These are phyloP conservation scores for Nannobrachium achirus DNA, from an alignment of 2,113 vertebrate genomes.

Conservation along the genomic window DNA sequence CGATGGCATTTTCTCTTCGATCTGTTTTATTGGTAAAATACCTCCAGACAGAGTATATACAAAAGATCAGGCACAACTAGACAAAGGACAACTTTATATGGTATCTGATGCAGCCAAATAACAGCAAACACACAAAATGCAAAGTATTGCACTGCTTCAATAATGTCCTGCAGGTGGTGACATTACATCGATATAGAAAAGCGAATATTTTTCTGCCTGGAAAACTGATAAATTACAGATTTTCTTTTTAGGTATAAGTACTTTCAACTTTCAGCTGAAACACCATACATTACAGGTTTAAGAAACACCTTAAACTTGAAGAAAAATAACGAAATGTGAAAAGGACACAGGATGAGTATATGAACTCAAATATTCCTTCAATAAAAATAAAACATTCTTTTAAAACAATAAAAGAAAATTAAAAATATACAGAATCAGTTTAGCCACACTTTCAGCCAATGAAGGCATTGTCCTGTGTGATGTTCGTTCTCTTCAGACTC, in stretches of 20 bases:
- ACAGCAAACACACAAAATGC: not conserved
- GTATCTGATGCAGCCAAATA: constrained; percentile 6
- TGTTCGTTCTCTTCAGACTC: not conserved
- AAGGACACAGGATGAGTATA: not conserved
- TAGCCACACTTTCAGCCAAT: not conserved
- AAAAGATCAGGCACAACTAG: constrained; percentile 36
- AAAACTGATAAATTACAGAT: constrained; percentile 26
- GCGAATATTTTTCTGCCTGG: not conserved
- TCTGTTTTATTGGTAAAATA: constrained; percentile 58
- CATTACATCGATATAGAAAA: constrained; percentile 1
- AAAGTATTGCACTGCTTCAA: constrained; percentile 7
- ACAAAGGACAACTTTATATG: constrained; percentile 15
- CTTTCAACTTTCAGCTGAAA: not conserved
- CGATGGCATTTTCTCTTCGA: constrained; percentile 13
- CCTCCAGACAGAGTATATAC: constrained; percentile 56
- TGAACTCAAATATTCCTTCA: constrained; percentile 6
- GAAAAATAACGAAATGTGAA: not conserved
- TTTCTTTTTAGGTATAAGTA: not conserved
- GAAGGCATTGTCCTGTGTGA: constrained; percentile 28
- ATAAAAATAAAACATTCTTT: constrained; percentile 20
- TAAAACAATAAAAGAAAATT: not conserved
- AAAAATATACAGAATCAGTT: constrained; percentile 1
- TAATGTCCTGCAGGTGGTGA: not conserved
- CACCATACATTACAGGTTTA: not conserved
- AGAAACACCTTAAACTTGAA: not conserved